phyloP scores from a whole-genome alignment of 2,888 invertebrate species.

The Elysia crispata region DNA sequence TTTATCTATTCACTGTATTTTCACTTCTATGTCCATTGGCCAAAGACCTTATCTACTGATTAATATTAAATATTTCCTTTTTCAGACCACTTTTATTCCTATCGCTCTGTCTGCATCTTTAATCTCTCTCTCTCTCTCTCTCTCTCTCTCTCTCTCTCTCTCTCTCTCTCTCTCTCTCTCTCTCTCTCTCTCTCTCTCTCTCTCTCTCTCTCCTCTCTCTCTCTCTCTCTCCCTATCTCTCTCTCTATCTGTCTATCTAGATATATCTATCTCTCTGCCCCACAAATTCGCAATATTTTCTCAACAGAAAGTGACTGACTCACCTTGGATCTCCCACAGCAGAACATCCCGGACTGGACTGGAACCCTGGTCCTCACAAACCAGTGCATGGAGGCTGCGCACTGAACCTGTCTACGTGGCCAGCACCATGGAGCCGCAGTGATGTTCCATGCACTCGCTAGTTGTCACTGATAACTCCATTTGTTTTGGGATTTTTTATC shows the following conservation, averaged over 20 bases:
- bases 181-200: slow-evolving; percentile 6
- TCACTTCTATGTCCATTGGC: no score
- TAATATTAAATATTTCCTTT: no score
- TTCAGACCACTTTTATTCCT: not conserved
- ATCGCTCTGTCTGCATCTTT: not conserved
- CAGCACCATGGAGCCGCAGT: no score
- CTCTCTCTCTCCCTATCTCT: slow-evolving; percentile 15
- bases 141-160: slow-evolving; percentile 14
- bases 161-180: slow-evolving; percentile 20
- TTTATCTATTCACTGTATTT: no score
- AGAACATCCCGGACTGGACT: slow-evolving; percentile 52
- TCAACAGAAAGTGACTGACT: slow-evolving; percentile 13
- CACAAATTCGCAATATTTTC: not conserved
- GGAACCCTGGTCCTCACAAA: slow-evolving; percentile 33
- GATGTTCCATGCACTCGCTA: no score
- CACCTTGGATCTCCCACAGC: slow-evolving; percentile 52
- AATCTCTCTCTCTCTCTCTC: slow-evolving; percentile 28
- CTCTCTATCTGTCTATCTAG: not conserved
- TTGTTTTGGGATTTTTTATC: no score
- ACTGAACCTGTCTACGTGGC: not conserved
- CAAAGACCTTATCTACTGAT: no score
- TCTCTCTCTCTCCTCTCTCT: slow-evolving; percentile 13
- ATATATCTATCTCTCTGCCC: not conserved
- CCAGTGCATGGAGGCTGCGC: slow-evolving; percentile 45
- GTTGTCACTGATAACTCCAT: no score